Evolutionary conservation across 1,140 invertebrate genomes (phyloP).

Genomic region (Acromyrmex heyeri): DNA sequence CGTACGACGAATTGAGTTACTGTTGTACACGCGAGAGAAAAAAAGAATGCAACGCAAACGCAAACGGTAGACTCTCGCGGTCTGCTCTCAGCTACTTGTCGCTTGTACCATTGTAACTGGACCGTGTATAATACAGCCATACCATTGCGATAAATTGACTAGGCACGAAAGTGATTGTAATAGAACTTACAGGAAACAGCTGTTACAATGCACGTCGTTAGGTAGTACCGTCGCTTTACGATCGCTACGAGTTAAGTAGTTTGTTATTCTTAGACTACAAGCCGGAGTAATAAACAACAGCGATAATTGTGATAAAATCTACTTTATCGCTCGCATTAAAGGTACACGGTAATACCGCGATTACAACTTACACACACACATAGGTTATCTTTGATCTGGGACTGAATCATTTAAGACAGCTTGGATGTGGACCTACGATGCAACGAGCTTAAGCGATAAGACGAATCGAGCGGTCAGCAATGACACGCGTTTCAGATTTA

Average conservation of each 20-base stretch:
- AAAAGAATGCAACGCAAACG: background rate
- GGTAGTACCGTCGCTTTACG: conserved; percentile 63
- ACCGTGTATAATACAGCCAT: conserved; percentile 55
- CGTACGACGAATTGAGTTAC: conserved; percentile 15
- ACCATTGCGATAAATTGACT: conserved; percentile 63
- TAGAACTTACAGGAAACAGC: conserved; percentile 69
- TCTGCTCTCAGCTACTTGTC: conserved; percentile 52
- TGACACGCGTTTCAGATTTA: background rate
- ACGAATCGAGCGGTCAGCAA: conserved; percentile 3
- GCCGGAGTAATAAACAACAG: conserved; percentile 63
- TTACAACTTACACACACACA: conserved; percentile 57
- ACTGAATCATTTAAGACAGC: conserved; percentile 58
- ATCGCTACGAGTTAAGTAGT: conserved; percentile 62
- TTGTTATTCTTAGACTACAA: conserved; percentile 61
- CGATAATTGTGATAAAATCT: conserved; percentile 71
- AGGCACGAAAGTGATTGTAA: conserved; percentile 67
- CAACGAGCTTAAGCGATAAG: background rate
- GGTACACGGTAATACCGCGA: conserved; percentile 61
- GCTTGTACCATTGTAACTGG: conserved; percentile 36
- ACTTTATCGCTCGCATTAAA: conserved; percentile 66
- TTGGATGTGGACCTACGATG: conserved; percentile 23
- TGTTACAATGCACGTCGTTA: conserved; percentile 69
- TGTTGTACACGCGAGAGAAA: too few species aligned
- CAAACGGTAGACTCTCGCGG: conserved; percentile 31
- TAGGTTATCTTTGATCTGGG: conserved; percentile 52